Evolutionary conservation across 2,113 vertebrate genomes (phyloP).

Genomic region (Cryptotis parvus): DNA sequence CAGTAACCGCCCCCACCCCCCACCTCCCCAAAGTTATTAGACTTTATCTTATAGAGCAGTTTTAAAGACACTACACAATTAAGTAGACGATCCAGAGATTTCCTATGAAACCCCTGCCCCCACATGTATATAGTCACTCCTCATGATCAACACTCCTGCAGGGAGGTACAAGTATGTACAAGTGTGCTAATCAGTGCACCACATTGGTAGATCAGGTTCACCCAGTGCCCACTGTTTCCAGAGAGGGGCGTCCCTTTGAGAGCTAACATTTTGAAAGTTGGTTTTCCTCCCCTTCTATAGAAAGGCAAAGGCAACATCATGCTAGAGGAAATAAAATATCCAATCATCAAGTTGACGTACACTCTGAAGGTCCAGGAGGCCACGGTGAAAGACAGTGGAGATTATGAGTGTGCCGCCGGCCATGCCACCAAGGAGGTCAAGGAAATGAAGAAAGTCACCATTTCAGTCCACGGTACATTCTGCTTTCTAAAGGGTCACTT

Average conservation of each 20-base stretch:
- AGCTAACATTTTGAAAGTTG: background rate
- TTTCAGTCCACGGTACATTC: conserved; percentile 93
- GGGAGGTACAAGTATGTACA: no score
- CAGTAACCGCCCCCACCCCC: no score
- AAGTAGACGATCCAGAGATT: background rate
- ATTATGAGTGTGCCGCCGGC: conserved; percentile 94
- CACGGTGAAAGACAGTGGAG: conserved; percentile 94
- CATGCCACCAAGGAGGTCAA: conserved; percentile 92
- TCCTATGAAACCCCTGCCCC: background rate
- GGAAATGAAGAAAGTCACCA: conserved; percentile 91
- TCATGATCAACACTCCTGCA: rapidly evolving
- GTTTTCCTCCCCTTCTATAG: conserved; percentile 77
- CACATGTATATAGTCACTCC: no score
- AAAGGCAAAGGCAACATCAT: conserved; percentile 86
- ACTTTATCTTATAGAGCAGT: background rate
- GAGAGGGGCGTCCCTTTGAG: background rate
- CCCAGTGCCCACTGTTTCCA: rapidly evolving
- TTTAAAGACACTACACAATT: background rate
- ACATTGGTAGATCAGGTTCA: rapidly evolving
- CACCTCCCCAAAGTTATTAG: background rate
- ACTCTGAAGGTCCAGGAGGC: conserved; percentile 93
- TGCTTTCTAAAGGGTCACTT: conserved; percentile 25
- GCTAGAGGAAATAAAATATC: conserved; percentile 88
- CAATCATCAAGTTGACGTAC: conserved; percentile 89
- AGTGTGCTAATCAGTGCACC: rapidly evolving